A percentile compares a stretch with the other conserved stretches of the same genome.
Evolutionary conservation across 2,888 invertebrate species (phyloP).

Genomic region (Archaeoteleia sp.): DNA sequence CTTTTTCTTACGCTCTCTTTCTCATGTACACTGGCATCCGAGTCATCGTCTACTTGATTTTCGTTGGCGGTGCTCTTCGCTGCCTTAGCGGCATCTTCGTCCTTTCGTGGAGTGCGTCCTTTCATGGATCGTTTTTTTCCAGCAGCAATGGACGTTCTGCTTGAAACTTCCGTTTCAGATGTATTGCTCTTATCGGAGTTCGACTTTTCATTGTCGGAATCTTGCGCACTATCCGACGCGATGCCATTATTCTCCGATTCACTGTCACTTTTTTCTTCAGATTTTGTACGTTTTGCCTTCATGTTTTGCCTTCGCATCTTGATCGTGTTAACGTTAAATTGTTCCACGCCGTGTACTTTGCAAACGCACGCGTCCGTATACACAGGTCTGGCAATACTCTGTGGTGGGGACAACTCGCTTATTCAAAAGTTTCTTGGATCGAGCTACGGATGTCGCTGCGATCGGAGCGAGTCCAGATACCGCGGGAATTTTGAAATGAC

Average conservation of each 20-base stretch:
- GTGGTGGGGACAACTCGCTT: too few relatives aligned
- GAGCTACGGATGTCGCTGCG: too few relatives aligned
- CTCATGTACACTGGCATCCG: slow-evolving; percentile 55
- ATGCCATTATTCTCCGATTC: slow-evolving; percentile 71
- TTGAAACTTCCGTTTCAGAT: too few relatives aligned
- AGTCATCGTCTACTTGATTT: slow-evolving; percentile 49
- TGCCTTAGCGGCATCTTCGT: slow-evolving; percentile 22
- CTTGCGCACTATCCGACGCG: slow-evolving; percentile 48
- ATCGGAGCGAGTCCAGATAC: too few relatives aligned
- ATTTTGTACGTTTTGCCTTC: slow-evolving; percentile 70
- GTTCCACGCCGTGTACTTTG: too few relatives aligned
- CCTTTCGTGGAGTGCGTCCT: slow-evolving; percentile 56
- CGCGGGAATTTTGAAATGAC: too few relatives aligned
- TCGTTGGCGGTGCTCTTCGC: slow-evolving; percentile 31
- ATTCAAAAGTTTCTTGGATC: too few relatives aligned
- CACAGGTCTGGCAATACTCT: too few relatives aligned
- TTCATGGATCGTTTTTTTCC: slow-evolving; percentile 58
- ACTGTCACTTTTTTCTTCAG: slow-evolving; percentile 65
- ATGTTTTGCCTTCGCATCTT: slow-evolving; percentile 71
- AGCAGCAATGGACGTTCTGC: slow-evolving; percentile 34
- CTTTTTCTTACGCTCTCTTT: slow-evolving; percentile 61
- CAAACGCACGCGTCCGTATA: too few relatives aligned
- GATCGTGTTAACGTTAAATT: slow-evolving; percentile 2
- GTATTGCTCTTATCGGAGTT: slow-evolving; percentile 30
- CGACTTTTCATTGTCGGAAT: slow-evolving; percentile 45